These are phyloP conservation scores for Archaeoteleia sp. DNA, from an alignment of 2,888 invertebrate species.

Conservation along the genomic window DNA sequence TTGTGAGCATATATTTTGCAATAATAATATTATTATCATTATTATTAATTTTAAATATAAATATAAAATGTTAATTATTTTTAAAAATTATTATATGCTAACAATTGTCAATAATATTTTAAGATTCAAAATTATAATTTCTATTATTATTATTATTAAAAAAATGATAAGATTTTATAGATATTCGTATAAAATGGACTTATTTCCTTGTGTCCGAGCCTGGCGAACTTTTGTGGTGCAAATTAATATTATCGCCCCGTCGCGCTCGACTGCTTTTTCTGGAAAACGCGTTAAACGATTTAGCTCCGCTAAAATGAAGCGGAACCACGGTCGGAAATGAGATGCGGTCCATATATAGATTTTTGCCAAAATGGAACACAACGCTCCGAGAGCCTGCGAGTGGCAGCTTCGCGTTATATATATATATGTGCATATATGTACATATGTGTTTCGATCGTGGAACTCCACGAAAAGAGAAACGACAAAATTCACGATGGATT, in stretches of 20 bases:
- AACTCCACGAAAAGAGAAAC: conserved; percentile 10
- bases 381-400: conserved; percentile 3
- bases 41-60: no score
- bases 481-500: conserved; percentile 13
- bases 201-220: no score
- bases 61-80: no score
- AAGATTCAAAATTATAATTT: no score
- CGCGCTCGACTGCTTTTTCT: conserved; percentile 39
- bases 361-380: conserved; percentile 25
- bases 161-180: no score
- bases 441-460: not conserved
- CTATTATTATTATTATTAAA: no score
- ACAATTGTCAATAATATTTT: no score
- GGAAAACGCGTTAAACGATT: conserved; percentile 44
- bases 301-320: conserved; percentile 34
- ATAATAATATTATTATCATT: no score
- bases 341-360: conserved; percentile 35
- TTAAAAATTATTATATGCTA: no score
- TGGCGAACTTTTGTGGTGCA: conserved; percentile 28
- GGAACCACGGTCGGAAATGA: conserved; percentile 42
- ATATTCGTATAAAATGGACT: no score
- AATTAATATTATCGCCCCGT: conserved; percentile 42
- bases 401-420: not conserved
- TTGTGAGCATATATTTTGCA: no score
- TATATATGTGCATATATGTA: no score